phyloP scores from a whole-genome alignment of 2,797 vertebrate species.

The Premnoplex brunnescens region DNA sequence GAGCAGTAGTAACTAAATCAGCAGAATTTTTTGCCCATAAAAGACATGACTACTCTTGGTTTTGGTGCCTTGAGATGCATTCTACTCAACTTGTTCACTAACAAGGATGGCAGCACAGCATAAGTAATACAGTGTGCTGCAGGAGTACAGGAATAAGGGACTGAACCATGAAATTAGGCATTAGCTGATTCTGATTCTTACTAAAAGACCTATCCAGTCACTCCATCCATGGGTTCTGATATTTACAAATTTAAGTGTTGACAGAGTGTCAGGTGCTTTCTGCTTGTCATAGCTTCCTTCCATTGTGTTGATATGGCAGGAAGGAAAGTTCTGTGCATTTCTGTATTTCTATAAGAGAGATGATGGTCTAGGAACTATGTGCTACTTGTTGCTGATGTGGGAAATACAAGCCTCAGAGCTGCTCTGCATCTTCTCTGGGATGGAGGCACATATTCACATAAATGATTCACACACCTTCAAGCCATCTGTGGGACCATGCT shows the following conservation, averaged over 20 bases:
- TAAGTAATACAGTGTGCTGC: neutral
- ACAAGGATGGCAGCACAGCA: neutral
- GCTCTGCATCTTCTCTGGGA: neutral
- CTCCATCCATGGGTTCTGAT: neutral
- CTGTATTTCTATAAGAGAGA: neutral
- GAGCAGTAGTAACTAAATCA: neutral
- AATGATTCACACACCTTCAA: neutral
- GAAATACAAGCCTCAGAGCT: neutral
- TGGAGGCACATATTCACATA: neutral
- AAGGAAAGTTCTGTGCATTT: neutral
- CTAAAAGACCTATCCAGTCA: neutral
- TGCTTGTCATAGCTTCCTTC: neutral
- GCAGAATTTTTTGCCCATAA: neutral
- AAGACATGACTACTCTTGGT: neutral
- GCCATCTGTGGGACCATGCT: accelerated
- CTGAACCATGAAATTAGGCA: neutral
- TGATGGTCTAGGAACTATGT: neutral
- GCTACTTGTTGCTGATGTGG: neutral
- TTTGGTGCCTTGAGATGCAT: neutral
- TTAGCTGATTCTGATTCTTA: neutral
- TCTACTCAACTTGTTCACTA: neutral
- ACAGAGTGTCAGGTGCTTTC: neutral
- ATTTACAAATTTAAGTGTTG: neutral
- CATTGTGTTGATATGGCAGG: neutral
- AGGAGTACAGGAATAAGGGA: neutral